Percentiles rank a stretch among this genome's conserved stretches.
These are phyloP conservation scores for Euborellia annulipes DNA, from an alignment of 1,140 invertebrate genomes.

Conservation along the genomic window DNA sequence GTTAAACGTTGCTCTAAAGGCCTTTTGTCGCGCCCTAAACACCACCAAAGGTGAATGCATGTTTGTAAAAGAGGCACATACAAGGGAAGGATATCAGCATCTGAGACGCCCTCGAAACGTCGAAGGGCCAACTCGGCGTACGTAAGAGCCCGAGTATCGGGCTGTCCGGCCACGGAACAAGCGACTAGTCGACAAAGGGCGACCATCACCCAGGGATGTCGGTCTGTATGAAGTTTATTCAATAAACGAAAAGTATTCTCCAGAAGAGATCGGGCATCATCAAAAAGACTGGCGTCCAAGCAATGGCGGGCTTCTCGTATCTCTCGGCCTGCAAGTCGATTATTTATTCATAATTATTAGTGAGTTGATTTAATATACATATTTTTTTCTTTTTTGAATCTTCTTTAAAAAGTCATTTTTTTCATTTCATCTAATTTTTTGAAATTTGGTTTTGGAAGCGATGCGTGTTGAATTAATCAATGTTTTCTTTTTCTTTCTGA, in stretches of 20 bases:
- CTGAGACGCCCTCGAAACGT: conserved; percentile 44
- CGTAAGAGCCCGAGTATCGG: conserved; percentile 38
- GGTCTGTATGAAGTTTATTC: conserved; percentile 56
- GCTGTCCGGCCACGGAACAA: conserved; percentile 32
- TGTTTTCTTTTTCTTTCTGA: no score
- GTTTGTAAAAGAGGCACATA: conserved; percentile 54
- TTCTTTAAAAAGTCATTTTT: no score
- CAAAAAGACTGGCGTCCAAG: conserved; percentile 41
- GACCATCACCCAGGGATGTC: conserved; percentile 45
- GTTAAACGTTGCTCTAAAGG: conserved; percentile 39
- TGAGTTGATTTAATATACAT: no score
- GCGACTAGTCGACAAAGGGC: conserved; percentile 55
- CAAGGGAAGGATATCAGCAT: conserved; percentile 43
- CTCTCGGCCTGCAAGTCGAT: no score
- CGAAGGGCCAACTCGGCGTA: conserved; percentile 52
- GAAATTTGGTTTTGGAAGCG: no score
- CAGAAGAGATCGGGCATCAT: conserved; percentile 42
- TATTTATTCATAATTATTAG: no score
- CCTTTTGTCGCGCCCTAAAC: conserved; percentile 40
- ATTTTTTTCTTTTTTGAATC: no score
- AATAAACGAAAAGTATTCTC: conserved; percentile 54
- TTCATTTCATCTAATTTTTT: no score
- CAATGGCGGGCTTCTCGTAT: conserved; percentile 39
- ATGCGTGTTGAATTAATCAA: no score
- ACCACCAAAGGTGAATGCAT: conserved; percentile 48